Evolutionary conservation across 2,113 vertebrate genomes (phyloP), one percentile per base, ranked within the genome.

Genomic region (Pristiophorus japonicus): DNA sequence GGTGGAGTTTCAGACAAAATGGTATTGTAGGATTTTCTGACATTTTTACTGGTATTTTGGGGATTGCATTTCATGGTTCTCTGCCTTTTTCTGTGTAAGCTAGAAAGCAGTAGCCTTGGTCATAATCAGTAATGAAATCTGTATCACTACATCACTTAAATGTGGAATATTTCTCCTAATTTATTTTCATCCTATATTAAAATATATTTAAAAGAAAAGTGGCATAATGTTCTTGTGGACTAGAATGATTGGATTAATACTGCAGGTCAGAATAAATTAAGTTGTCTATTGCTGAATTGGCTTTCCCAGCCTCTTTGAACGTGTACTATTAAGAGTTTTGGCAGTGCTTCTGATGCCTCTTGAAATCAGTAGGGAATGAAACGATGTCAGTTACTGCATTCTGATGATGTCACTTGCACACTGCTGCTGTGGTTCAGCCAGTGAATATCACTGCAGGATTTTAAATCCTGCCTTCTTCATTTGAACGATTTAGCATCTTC

Each of bases 341-440:
- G 88, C 59, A 92, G 59, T 92, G n/a, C 88, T 38, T 65, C 88
- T 38, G 55, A 38, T 63, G 34, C 38, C 55, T 63, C 6, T 38
- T 92, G 59, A 63, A 92, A 92, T 92, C 88, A 92, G 65, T 63
- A 65, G n/a, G 88, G 59, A 63, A 92, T 63, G 88, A 20, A 92
- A 63, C 34, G 38, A n/a, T 63, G 30, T 34, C 88, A 63, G 88
- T 63, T 38, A 38, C 59, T 63, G 34, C 59, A 63, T 92, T 92
- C 59, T 38, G 59, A 65, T 65, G 59, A 65, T 65, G 88, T 63
- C 16, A 20, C 18, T 65, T 38, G 59, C 88, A 63, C 88, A 63
- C 22, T 38, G 88, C 88, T 92, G 59, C 59, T 38, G 16, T 7
- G 62, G 6, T 24, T n/a, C 51, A 90, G 51, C 51, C 30, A 63